Conservation (phyloP, 2,888 invertebrate species). For the Ernsta delagoae region DNA sequence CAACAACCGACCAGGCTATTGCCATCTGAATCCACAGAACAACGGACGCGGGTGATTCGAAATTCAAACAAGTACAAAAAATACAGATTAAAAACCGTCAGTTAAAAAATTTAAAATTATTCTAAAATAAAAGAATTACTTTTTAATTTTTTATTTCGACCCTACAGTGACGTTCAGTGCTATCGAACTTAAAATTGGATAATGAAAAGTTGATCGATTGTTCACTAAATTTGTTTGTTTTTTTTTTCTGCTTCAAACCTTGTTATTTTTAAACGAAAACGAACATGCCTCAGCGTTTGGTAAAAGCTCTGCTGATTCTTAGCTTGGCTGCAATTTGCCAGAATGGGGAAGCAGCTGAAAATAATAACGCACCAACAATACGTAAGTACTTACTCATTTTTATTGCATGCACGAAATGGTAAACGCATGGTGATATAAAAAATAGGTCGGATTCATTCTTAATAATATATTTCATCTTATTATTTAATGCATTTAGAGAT, state of each 20-base stretch:
- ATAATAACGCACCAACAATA: constrained; percentile 57
- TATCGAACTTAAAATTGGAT: constrained; percentile 38
- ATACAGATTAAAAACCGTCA: neutral
- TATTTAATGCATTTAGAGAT: too few species aligned
- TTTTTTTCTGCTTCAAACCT: constrained; percentile 2
- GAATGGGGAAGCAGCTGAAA: constrained; percentile 69
- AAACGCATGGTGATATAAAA: too few species aligned
- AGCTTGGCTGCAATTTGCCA: constrained; percentile 65
- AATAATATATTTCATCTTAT: too few species aligned
- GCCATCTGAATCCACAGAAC: constrained; percentile 61
- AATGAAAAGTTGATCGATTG: constrained; percentile 34
- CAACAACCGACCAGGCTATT: constrained; percentile 59
- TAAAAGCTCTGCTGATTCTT: constrained; percentile 66
- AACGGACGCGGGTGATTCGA: constrained; percentile 65
- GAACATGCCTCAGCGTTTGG: constrained; percentile 64
- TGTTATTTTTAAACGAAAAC: constrained; percentile 45
- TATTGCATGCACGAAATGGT: too few species aligned
- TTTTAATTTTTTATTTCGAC: constrained; percentile 32
- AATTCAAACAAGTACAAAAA: constrained; percentile 37
- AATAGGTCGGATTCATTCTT: too few species aligned
- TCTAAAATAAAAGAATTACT: constrained; percentile 41
- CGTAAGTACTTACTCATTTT: constrained; percentile 65
- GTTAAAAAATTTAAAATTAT: constrained; percentile 43
- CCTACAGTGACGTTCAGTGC: constrained; percentile 45
- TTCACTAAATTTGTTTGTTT: neutral